These are phyloP conservation scores for Podargus strigoides DNA, from an alignment of 2,797 vertebrate genomes.

Conservation along the genomic window DNA sequence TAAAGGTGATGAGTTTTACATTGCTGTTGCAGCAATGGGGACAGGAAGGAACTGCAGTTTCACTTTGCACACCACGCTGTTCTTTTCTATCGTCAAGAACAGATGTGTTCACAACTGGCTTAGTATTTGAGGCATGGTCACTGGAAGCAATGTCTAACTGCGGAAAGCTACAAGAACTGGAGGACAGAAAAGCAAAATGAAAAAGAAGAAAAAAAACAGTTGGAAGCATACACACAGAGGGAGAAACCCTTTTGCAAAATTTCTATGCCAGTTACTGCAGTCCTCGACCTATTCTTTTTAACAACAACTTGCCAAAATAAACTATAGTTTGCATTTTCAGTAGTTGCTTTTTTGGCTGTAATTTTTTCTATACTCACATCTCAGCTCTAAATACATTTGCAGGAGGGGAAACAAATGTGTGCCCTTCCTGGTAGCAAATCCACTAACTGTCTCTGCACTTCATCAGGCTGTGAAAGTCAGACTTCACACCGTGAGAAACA, in stretches of 20 bases:
- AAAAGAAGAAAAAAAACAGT: background rate
- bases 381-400: conserved; percentile 6
- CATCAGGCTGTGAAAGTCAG: conserved; percentile 43
- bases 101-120: background rate
- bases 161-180: background rate
- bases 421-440: conserved; percentile 34
- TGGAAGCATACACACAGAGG: background rate
- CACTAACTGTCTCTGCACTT: conserved; percentile 36
- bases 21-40: background rate
- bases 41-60: background rate
- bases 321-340: background rate
- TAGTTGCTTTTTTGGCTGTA: background rate
- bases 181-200: background rate
- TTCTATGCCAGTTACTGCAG: background rate
- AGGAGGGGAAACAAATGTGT: background rate
- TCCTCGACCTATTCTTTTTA: background rate
- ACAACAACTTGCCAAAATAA: background rate
- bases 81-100: background rate
- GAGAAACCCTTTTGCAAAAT: background rate
- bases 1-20: background rate
- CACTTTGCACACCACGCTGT: background rate
- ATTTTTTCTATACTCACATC: background rate
- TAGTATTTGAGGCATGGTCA: background rate
- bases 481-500: background rate
- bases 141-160: background rate